Base-by-base conservation (phyloP, 2,113 vertebrate genomes). In the Pseudolaguvia tuberculata region DNA sequence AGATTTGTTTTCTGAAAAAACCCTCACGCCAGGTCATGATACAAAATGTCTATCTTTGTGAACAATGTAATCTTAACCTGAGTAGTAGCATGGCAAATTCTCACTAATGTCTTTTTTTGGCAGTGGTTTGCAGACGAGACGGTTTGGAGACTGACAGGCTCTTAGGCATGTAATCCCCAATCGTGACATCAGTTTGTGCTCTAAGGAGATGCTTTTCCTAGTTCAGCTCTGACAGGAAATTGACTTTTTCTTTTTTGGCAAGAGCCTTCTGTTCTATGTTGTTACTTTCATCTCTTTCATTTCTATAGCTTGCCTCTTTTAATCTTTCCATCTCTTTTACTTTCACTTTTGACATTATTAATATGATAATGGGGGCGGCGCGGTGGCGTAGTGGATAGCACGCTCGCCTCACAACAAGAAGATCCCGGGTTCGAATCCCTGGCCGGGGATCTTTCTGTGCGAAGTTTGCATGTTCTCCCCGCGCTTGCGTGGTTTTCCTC, bases 171-270 rank as follows among this genome's bases (percentile, higher is more conserved):
- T 73, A 75, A 73, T 81, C 72, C 68, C 3, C 51, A 42, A 58
- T 65, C 25, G 42, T 63, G 58, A 55, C 61, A 52, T 70, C 48
- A 72, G 48, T 42, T 52, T 51, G 68, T 48, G 27, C 29, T 47
- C 50, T 66, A 61, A 55, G 51, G 39, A 73, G 45, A 69, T 73
- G 53, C 52, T 25, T 70, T 59, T 39, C n/a, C 17, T n/a, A 8
- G 20, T 27, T 27, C 7, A 29, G 39, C 48, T 15, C 74, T 77
- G 78, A 80, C 78, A 82, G 75, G 68, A 73, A 75, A 75, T 75
- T 23, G 69, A 53, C 45, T 81, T 68, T 39, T 69, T 75, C 25
- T 65, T 56, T 27, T 50, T 50, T 29, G 23, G 21, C 23, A 45
- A 21, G 53, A 70, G 7, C 12, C 39, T 65, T 53, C 58, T 35